Percentiles rank a stretch among this genome's conserved stretches.
phyloP scores from a whole-genome alignment of 2,888 invertebrate genomes.

The Ganaspis brasiliensis region DNA sequence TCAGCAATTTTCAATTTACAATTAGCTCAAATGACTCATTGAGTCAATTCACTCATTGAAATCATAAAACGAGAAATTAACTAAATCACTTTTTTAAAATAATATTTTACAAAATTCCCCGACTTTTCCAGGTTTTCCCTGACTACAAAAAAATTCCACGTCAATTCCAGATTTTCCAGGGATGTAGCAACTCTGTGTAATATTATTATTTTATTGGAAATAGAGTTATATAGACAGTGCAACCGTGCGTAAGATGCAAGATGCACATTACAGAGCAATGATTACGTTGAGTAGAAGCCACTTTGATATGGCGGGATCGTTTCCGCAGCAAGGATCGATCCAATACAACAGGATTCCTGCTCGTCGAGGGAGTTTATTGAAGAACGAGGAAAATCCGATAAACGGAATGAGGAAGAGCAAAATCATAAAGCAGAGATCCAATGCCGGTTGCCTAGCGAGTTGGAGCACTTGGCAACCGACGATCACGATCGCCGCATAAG shows the following conservation, averaged over 20 bases:
- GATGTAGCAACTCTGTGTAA: too few relatives aligned
- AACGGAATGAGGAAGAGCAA: slow-evolving; percentile 31
- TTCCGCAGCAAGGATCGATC: slow-evolving; percentile 22
- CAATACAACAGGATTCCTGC: slow-evolving; percentile 18
- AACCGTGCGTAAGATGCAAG: slow-evolving; percentile 10
- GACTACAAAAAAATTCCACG: too few relatives aligned
- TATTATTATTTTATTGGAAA: too few relatives aligned
- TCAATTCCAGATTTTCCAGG: too few relatives aligned
- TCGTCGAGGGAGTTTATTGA: slow-evolving; percentile 30
- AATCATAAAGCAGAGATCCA: slow-evolving; percentile 34
- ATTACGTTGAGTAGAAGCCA: slow-evolving; percentile 32
- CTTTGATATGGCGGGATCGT: slow-evolving; percentile 17
- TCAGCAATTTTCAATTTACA: too few relatives aligned
- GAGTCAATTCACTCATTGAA: too few relatives aligned
- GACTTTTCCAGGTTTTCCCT: too few relatives aligned
- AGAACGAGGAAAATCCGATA: slow-evolving; percentile 29
- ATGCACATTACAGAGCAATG: slow-evolving; percentile 12
- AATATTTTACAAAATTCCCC: too few relatives aligned
- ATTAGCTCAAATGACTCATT: too few relatives aligned
- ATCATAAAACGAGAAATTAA: too few relatives aligned
- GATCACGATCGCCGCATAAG: slow-evolving; percentile 54
- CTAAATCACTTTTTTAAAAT: too few relatives aligned
- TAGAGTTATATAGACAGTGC: not conserved
- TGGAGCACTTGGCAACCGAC: slow-evolving; percentile 45
- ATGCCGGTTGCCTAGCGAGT: slow-evolving; percentile 16